Percentiles rank a stretch among this genome's conserved stretches.
These are phyloP conservation scores for Lampris incognitus DNA, from an alignment of 2,113 vertebrate genomes.

Conservation along the genomic window DNA sequence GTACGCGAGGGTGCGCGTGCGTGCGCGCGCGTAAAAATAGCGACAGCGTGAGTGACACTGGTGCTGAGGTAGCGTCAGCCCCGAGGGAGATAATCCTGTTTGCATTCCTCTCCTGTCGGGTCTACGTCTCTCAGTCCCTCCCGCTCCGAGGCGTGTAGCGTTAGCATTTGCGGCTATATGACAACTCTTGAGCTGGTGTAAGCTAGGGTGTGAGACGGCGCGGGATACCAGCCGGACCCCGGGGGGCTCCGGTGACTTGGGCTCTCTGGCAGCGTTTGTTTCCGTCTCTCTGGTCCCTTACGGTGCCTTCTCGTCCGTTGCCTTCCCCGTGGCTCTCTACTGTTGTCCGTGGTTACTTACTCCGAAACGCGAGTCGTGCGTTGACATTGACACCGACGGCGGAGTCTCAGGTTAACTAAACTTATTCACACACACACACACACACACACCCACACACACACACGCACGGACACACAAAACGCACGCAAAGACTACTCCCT, in stretches of 20 bases:
- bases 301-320: too few relatives aligned
- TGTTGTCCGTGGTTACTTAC: background rate
- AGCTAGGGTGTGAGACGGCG: too few relatives aligned
- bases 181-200: too few relatives aligned
- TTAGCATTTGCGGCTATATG: background rate
- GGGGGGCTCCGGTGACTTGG: too few relatives aligned
- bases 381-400: background rate
- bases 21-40: background rate
- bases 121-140: background rate
- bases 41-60: constrained; percentile 37
- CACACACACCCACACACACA: constrained; percentile 3
- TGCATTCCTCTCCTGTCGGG: constrained; percentile 32
- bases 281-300: too few relatives aligned
- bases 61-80: constrained; percentile 28
- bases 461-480: background rate
- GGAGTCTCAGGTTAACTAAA: background rate
- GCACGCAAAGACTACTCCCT: background rate
- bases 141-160: constrained; percentile 1
- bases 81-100: constrained; percentile 58
- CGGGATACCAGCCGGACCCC: too few relatives aligned
- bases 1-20: constrained; percentile 34
- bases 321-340: too few relatives aligned
- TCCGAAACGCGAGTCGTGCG: background rate
- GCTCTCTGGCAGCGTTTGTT: too few relatives aligned
- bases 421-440: constrained; percentile 1